Base-by-base conservation (phyloP, 2,797 vertebrate genomes). In the Pangasius mekongensis region DNA sequence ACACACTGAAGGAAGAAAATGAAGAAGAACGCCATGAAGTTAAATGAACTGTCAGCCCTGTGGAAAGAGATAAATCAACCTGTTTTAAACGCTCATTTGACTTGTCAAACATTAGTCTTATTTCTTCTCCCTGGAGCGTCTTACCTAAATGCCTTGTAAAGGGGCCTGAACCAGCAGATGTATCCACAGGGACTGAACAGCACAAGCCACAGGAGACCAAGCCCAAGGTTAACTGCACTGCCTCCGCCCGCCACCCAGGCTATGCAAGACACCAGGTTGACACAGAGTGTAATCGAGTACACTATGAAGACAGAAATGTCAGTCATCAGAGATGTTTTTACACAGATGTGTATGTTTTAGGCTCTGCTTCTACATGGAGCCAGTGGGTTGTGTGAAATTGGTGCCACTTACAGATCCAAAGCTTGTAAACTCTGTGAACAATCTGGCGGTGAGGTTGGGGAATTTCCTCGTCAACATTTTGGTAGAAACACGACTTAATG, bases 21-120 rank as follows among this genome's bases (percentile, higher is more conserved):
- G 95, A 99, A 99, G 97, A 99, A 99, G 93, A 99, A 99, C 3
- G 95, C 89, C 98, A 99, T 99, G 89, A 98, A 99, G 93, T 99
- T 99, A 93, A 99, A 99, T 1, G 98, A 99, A 92, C 98, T 99
- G 94, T 99, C 97, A 0, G 98, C 98, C 92, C 98, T 99, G 90
- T 0, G 5, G 67, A 91, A 52, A 89, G 0, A 90, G 54, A 52
- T 71, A 73, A 86, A 83, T 5, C 77, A 77, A 89, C 1, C 60
- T 67, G 39, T 52, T 39, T 56, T 10, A 47, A 54, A 47, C 0
- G 0, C 11, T 74, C 14, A 5, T 30, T n/a, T 47, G 27, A 78
- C 27, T 13, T 1, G 0, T 78, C 16, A n/a, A 81, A 83, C 16
- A 47, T 30, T 5, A 30, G 3, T 22, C 24, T 49, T 30, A 5